Evolutionary conservation across 2,113 vertebrate species (phyloP), one percentile per base, ranked within the genome.

Genomic region (Chelonoidis abingdonii): DNA sequence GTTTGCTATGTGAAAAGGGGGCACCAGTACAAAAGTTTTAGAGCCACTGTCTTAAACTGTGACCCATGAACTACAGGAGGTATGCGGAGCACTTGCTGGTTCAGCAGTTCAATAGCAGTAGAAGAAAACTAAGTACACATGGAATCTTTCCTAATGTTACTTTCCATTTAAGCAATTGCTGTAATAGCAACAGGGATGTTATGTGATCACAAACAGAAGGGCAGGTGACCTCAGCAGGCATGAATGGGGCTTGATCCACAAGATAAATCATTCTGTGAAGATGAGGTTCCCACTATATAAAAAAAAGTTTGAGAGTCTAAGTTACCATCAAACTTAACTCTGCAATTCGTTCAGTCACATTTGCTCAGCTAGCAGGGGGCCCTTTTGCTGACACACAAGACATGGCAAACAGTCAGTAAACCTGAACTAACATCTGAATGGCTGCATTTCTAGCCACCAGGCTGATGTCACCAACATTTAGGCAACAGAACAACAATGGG

Each of bases 91-190:
- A 21, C 5, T 31, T 25, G 13, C 79, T 38, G 75, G 41, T 24
- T 80, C 49, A 27, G 38, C 41, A 25, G 11, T 47, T 0, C 0
- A 5, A 2, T 24, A 24, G 41, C 1, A 0, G 22, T 1, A 8
- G 11, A 19, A 10, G 49, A 87, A 57, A 38, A 49, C 27, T 59
- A 52, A 90, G n/a, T 3, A 5, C 24, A 38, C n/a, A 11, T 22
- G 19, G 19, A 38, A 38, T 38, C 13, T 8, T 1, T 14, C 35
- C 79, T 35, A 25, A 5, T 7, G 35, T 22, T 0, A 0, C 65
- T 50, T 11, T 13, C 49, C 11, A 50, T 50, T 12, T 13, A 13
- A 27, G 79, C 1, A n/a, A 50, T 25, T 21, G 76, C 22, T 29
- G 2, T 6, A 21, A 35, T 2, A 82, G 62, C 59, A 7, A 2